Evolutionary conservation across 2,113 vertebrate genomes (phyloP).

Genomic region (Diadophis punctatus): DNA sequence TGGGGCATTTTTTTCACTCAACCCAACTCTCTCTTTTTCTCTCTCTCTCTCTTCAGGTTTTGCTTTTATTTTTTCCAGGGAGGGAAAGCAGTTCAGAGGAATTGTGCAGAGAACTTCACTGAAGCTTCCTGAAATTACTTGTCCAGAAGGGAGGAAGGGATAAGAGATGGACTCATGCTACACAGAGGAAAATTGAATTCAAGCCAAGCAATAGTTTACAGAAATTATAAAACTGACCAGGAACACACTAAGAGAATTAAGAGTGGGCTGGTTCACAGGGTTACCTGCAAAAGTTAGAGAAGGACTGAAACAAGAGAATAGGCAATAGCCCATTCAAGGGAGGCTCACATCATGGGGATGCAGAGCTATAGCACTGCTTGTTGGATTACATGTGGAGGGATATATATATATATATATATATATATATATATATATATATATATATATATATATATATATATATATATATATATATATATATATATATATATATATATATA

Average conservation of each 20-base stretch:
- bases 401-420: too few species aligned
- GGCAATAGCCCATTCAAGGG: not conserved
- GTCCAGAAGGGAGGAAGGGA: not conserved
- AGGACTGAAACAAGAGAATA: not conserved
- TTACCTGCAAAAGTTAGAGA: not conserved
- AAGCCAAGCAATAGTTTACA: not conserved
- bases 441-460: too few species aligned
- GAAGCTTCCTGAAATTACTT: not conserved
- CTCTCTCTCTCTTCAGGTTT: not conserved
- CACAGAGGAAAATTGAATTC: not conserved
- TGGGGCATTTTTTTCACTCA: not conserved
- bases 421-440: too few species aligned
- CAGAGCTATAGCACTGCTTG: not conserved
- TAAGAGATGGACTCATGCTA: not conserved
- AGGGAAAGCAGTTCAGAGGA: not conserved
- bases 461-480: too few species aligned
- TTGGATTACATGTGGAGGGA: not conserved
- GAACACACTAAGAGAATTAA: not conserved
- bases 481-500: too few species aligned
- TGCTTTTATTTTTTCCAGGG: not conserved
- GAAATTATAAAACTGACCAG: not conserved
- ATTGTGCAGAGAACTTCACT: not conserved
- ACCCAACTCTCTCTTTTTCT: not conserved
- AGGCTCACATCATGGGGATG: not conserved
- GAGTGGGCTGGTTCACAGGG: not conserved